Evolutionary conservation across 2,888 invertebrate species (phyloP).

Genomic region (Drosophila setosimentum): DNA sequence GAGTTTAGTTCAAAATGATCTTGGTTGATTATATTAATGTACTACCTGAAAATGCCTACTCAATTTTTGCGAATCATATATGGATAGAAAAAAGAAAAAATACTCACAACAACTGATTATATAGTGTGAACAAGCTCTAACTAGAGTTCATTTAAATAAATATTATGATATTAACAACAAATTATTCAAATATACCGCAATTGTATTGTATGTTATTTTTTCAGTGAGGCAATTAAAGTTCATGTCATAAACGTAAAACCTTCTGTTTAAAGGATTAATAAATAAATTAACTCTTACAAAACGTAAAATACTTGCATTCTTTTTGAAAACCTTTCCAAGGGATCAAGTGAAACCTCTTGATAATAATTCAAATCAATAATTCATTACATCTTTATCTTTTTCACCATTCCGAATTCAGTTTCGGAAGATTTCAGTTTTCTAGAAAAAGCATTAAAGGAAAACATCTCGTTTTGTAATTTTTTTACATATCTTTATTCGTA

Average conservation of each 20-base stretch:
- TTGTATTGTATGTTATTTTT: constrained; percentile 66
- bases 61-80: constrained; percentile 56
- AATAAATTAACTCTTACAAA: constrained; percentile 66
- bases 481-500: constrained; percentile 82
- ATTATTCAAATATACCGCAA: constrained; percentile 60
- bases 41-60: constrained; percentile 66
- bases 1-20: constrained; percentile 48
- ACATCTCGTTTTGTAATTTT: constrained; percentile 36
- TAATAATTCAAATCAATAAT: background rate
- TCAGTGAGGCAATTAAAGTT: constrained; percentile 54
- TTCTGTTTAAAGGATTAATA: constrained; percentile 65
- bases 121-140: constrained; percentile 30
- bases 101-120: constrained; percentile 52
- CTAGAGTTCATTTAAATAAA: constrained; percentile 45
- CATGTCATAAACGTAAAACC: constrained; percentile 42
- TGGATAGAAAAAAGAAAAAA: constrained; percentile 40
- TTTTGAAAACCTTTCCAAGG: background rate
- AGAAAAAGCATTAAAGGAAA: too few species aligned
- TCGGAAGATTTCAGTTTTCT: too few species aligned
- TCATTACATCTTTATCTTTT: too few species aligned
- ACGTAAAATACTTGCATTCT: background rate
- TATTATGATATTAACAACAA: constrained; percentile 42
- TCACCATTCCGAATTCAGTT: background rate
- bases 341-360: too few species aligned
- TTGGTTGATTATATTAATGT: constrained; percentile 32